These are phyloP conservation scores for Distichodus sexfasciatus DNA, from an alignment of 2,797 vertebrate genomes.

Conservation along the genomic window DNA sequence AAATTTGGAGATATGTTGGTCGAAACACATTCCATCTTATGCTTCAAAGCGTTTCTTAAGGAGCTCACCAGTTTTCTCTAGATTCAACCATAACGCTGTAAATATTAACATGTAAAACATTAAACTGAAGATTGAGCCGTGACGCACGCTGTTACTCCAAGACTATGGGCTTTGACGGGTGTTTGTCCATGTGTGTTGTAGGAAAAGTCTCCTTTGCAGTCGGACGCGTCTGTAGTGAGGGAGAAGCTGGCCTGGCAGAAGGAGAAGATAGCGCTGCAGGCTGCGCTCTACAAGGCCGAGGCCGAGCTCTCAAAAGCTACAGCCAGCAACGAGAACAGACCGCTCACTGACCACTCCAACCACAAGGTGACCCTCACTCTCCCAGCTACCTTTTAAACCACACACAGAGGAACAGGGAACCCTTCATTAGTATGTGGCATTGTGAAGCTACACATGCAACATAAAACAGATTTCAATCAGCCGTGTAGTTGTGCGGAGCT, in stretches of 20 bases:
- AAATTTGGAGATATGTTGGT: too few species aligned
- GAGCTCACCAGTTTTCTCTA: not conserved
- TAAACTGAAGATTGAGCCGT: too few species aligned
- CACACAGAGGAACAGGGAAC: too few species aligned
- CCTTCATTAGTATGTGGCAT: too few species aligned
- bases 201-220: constrained; percentile 30
- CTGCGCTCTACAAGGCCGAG: constrained; percentile 64
- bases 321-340: constrained; percentile 71
- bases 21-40: too few species aligned
- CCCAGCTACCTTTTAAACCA: not conserved
- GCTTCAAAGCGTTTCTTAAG: too few species aligned
- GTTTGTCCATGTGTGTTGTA: not conserved
- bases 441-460: too few species aligned
- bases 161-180: too few species aligned
- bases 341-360: constrained; percentile 60
- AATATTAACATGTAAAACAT: too few species aligned
- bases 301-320: constrained; percentile 59
- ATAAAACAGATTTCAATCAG: not conserved
- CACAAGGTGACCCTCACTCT: constrained; percentile 71
- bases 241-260: constrained; percentile 64
- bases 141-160: too few species aligned
- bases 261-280: constrained; percentile 56
- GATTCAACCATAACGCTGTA: too few species aligned
- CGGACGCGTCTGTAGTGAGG: constrained; percentile 48
- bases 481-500: not conserved